A percentile compares a stretch with the other conserved stretches of the same genome.
Conservation (phyloP, 2,888 invertebrate species). For the Eupsilia transversa region DNA sequence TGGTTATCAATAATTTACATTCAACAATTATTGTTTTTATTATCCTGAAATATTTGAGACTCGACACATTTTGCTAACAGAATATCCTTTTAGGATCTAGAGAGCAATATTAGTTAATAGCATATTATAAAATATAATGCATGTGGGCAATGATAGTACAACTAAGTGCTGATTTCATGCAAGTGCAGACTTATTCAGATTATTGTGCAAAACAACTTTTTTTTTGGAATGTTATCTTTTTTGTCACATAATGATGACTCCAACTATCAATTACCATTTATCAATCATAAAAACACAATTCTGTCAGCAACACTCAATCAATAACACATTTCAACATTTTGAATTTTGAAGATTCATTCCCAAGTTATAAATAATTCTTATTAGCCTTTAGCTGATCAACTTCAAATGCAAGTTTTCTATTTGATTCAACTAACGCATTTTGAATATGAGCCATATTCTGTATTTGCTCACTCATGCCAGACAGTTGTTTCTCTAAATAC, state of each 20-base stretch:
- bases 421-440: constrained; percentile 86
- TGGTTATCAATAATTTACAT: constrained; percentile 24
- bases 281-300: neutral
- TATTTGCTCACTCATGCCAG: constrained; percentile 80
- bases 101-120: constrained; percentile 22
- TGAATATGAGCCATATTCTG: constrained; percentile 81
- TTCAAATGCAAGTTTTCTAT: constrained; percentile 86
- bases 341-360: constrained; percentile 34
- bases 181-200: constrained; percentile 8
- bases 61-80: constrained; percentile 10
- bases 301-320: constrained; percentile 32
- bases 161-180: constrained; percentile 15
- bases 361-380: constrained; percentile 67
- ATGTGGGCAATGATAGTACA: constrained; percentile 20
- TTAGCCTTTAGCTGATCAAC: constrained; percentile 85
- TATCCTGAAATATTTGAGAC: constrained; percentile 23
- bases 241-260: constrained; percentile 15
- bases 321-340: constrained; percentile 17
- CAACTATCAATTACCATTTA: constrained; percentile 7
- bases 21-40: neutral
- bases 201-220: constrained; percentile 8
- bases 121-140: constrained; percentile 1
- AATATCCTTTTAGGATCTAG: constrained; percentile 17
- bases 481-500: constrained; percentile 85
- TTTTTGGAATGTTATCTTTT: constrained; percentile 47